Base-by-base conservation (phyloP, 2,888 invertebrate species). In the Synergus umbraculus region DNA sequence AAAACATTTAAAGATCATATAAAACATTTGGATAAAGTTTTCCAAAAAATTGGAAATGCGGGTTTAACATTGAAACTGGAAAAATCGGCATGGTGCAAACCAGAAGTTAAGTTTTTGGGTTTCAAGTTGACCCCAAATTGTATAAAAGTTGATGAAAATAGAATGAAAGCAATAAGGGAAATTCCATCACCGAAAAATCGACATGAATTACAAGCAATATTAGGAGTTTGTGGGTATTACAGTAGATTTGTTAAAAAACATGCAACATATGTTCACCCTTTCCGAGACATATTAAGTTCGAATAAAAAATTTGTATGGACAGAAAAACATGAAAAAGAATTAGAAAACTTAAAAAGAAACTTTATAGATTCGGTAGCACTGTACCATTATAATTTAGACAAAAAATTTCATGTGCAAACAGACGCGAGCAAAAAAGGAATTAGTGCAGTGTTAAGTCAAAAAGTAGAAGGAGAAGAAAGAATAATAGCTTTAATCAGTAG, bases 11-110 rank as follows among this genome's bases (percentile, higher is more conserved):
- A 37, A 37, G 37, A 37, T 1, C 37, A 37, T 2, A 37, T 37
- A 37, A 37, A 37, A 37, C 37, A 37, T 37, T 4, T 37, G 37
- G 37, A 37, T 4, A 37, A 37, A 37, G 2, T 37, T 37, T 37
- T 37, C 4, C 37, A 37, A 37, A 37, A 37, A 37, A 46, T 79
- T n/a, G 37, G 69, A 15, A 13, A 60, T 9, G 66, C 44, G 8
- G 76, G 67, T 9, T 58, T 79, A 8, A 79, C 79, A 8, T 54
- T 79, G 9, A 79, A 79, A 44, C 60, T 79, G 1, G 15, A 22
- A 58, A n/a, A 79, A 79, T 66, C 76, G n/a, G 43, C 29, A 22
- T 79, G 65, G 43, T 66, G 77, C 44, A 60, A 41, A 29, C 22
- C n/a, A 63, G 9, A 63, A 29, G 54, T 78, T 15, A 29, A 4